Evolutionary conservation across 2,888 invertebrate species (phyloP), one percentile per base, ranked within the genome.

Genomic region (Andrena fulva): DNA sequence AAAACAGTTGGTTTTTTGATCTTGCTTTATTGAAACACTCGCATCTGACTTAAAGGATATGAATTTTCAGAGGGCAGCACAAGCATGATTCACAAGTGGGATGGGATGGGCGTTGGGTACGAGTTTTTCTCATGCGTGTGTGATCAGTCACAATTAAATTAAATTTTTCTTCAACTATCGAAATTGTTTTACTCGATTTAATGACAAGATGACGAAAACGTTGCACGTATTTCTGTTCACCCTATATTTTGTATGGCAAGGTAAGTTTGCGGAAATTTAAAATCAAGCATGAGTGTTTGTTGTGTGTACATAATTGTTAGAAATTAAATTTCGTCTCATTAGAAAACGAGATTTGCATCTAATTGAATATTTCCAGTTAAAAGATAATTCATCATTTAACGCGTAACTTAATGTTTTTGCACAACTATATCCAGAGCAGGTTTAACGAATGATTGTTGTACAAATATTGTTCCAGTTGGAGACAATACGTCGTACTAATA

Each of bases 31-130:
- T 12, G 42, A 42, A 42, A 12, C 42, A 42, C 42, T 3, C 42
- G 42, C 42, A 42, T 10, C 35, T 35, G 10, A 35, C 29, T 31
- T 27, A 6, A 50, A 33, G n/a, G 35, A 29, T 56, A 66, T 24
- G 8, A 2, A 54, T 60, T 20, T 59, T 50, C 42, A 72, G 82
- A 69, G 63, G 77, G 71, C 77, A 80, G 77, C 77, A 81, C 77
- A 10, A 2, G 31, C 24, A 42, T 73, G 73, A 83, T 33, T 83
- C 73, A 82, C 10, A 50, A 54, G 20, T 83, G 78, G 82, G 77
- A 63, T 81, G 82, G 82, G 83, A 63, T 81, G 82, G 82, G 83
- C 82, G 62, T 73, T 62, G 27, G 27, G 31, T 20, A 50, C 60
- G 8, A 24, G 31, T 62, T 67, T 70, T 67, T 56, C 20, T 1